Evolutionary conservation across 2,888 invertebrate species (phyloP).

Genomic region (Mamestra brassicae): DNA sequence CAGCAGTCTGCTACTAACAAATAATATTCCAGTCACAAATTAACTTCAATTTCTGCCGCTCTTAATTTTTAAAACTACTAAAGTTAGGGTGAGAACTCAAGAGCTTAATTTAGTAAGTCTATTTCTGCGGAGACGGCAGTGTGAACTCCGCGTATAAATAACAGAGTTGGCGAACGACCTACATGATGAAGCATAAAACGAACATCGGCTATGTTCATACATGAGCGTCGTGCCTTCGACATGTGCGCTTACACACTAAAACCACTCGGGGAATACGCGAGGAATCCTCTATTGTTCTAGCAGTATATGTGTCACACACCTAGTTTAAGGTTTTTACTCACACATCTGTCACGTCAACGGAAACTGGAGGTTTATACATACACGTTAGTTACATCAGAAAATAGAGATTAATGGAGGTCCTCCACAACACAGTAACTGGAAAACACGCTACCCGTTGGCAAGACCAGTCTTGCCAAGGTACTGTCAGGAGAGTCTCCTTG

Average conservation of each 20-base stretch:
- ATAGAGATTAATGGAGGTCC: too few species aligned
- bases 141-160: slow-evolving; percentile 66
- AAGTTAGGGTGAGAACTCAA: slow-evolving; percentile 13
- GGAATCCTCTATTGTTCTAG: slow-evolving; percentile 47
- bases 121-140: slow-evolving; percentile 41
- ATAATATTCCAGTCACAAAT: not conserved
- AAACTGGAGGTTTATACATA: not conserved
- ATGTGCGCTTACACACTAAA: slow-evolving; percentile 64
- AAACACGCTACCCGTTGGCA: too few species aligned
- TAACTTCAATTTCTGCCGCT: too few species aligned
- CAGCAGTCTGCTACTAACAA: not conserved
- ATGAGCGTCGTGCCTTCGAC: slow-evolving; percentile 57
- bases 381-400: too few species aligned
- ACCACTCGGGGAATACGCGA: slow-evolving; percentile 15
- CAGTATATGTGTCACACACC: slow-evolving; percentile 43
- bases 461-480: too few species aligned
- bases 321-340: slow-evolving; percentile 13
- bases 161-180: slow-evolving; percentile 74
- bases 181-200: slow-evolving; percentile 79
- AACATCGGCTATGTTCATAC: slow-evolving; percentile 67
- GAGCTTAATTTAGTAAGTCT: slow-evolving; percentile 39
- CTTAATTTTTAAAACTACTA: not conserved
- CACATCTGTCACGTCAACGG: not conserved
- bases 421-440: too few species aligned
- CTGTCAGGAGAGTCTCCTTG: too few species aligned